A percentile compares a stretch with the other conserved stretches of the same genome.
Conservation (phyloP, 1,140 invertebrate species). For the Bombus superbus region DNA sequence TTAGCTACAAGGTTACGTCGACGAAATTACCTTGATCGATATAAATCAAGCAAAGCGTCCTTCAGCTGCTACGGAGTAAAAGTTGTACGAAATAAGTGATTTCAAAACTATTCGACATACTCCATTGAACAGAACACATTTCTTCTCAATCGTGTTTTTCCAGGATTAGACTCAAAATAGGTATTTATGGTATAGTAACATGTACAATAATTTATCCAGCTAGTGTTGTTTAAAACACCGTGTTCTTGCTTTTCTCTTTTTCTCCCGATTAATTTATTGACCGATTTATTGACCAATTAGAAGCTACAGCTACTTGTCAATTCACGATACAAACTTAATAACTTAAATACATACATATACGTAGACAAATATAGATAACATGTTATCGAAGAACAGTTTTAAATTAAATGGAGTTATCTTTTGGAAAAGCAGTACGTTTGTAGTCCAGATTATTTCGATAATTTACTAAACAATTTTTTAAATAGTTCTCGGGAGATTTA, state of each 20-base stretch:
- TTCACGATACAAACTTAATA: no score
- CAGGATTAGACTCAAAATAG: neutral
- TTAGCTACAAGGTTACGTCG: neutral
- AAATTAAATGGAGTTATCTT: neutral
- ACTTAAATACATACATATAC: no score
- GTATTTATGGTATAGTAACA: neutral
- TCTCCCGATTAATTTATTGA: no score
- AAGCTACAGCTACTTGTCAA: no score
- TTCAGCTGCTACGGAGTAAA: neutral
- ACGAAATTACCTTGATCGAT: neutral
- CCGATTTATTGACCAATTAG: no score
- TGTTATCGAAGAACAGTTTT: neutral
- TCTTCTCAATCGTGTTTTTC: neutral
- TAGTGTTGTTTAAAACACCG: neutral
- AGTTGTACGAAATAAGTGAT: neutral
- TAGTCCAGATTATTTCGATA: neutral
- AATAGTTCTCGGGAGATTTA: neutral
- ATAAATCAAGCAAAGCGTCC: neutral
- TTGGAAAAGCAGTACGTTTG: neutral
- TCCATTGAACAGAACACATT: neutral
- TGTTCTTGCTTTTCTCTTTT: neutral
- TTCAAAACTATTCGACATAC: neutral
- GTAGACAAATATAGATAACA: neutral
- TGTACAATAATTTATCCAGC: neutral
- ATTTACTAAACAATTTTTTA: neutral